Evolutionary conservation across 2,113 vertebrate genomes (phyloP), one percentile per base, ranked within the genome.

Genomic region (Notiomystis cincta): DNA sequence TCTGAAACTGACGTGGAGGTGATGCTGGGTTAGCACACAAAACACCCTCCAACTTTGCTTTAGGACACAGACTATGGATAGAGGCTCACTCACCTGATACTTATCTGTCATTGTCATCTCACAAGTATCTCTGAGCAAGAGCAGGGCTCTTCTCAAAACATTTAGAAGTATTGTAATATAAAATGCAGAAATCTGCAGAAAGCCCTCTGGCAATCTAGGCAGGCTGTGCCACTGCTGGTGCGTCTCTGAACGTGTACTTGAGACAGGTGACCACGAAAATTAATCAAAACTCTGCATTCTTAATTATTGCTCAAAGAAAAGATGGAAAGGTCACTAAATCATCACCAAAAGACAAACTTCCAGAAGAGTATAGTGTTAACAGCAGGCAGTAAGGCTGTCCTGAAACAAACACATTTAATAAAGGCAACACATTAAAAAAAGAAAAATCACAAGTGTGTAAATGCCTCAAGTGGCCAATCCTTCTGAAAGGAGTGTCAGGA

Each of bases 341-440:
- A 66, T 30, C 84, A 81, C 33, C 30, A 67, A 22, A 94, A 67
- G n/a, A 62, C 13, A 7, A 76, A 31, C 1, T 44, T 71, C 42
- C 56, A 73, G 10, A 77, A 76, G n/a, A 78, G 12, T 18, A 15
- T 57, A 77, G 67, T 11, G 53, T 69, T 51, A 65, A 96, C 88
- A 95, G 76, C 88, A 79, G 85, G 56, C 80, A 58, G 9, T 11
- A 78, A 70, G 31, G 47, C 93, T 95, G 93, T 33, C 92, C 89
- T 33, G 37, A 73, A 90, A 95, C 71, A 86, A 86, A 77, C 73
- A 94, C 82, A 90, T 93, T 93, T 86, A 89, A 96, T 95, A 84
- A 89, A 97, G 81, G 89, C 93, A 95, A 93, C 81, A 89, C 30
- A 22, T 89, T 90, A 83, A 64, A 81, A 25, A 57, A 28, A 56